Conservation (phyloP, 2,888 invertebrate species). For the Philaethria dido region DNA sequence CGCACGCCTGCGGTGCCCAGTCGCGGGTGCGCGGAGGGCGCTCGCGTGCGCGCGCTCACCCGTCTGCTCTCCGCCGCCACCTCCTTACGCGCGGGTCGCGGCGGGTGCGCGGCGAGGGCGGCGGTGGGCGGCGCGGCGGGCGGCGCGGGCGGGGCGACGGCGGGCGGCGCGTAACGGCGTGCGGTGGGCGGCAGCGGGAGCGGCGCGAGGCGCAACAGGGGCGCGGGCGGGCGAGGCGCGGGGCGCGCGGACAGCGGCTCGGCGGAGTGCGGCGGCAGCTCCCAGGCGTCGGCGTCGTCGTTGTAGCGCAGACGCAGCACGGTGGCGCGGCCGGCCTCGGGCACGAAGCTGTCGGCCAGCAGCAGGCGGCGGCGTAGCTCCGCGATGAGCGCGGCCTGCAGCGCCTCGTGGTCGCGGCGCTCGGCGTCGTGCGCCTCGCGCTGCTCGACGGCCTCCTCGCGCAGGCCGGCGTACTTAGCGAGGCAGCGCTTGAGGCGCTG, state of each 20-base stretch:
- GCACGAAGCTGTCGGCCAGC: conserved; percentile 95
- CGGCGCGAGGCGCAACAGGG: conserved; percentile 85
- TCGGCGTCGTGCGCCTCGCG: conserved; percentile 95
- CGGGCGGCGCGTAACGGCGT: conserved; percentile 86
- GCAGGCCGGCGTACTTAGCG: conserved; percentile 88
- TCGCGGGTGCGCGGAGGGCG: conserved; percentile 61
- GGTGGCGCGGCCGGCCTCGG: conserved; percentile 70
- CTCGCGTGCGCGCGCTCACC: conserved; percentile 52
- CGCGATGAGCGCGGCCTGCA: conserved; percentile 90
- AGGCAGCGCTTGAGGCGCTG: conserved; percentile 94
- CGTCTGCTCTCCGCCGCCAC: conserved; percentile 81
- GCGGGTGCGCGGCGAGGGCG: conserved; percentile 34
- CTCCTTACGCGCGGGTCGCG: conserved; percentile 53
- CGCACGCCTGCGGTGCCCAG: conserved; percentile 66
- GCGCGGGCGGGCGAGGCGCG: conserved; percentile 85
- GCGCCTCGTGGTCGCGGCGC: conserved; percentile 94
- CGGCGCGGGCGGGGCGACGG: conserved; percentile 87
- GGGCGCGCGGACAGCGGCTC: conserved; percentile 80
- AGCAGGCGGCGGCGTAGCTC: conserved; percentile 88
- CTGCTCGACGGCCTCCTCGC: conserved; percentile 79
- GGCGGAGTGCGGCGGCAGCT: conserved; percentile 58
- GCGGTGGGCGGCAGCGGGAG: conserved; percentile 88
- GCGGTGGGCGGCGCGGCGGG: conserved; percentile 87
- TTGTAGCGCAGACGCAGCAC: conserved; percentile 61
- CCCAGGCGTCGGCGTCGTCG: conserved; percentile 70